Evolutionary conservation across 2,797 vertebrate genomes (phyloP), one percentile per base, ranked within the genome.

Genomic region (Lutjanus argentimaculatus): DNA sequence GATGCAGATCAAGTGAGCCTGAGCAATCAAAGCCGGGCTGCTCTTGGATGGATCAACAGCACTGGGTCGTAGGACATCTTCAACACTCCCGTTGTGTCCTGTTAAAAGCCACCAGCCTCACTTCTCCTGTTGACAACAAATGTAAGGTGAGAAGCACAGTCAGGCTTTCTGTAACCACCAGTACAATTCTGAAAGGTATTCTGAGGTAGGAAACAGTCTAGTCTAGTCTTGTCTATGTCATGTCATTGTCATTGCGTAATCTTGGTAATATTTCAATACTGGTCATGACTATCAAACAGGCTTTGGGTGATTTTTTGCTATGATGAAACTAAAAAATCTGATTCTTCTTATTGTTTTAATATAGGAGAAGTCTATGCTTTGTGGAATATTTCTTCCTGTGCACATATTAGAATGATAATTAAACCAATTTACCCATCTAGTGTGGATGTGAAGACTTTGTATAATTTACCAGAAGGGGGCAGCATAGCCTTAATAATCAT

Each of bases 391-490:
- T 53, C 1, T n/a, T 68, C 11, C 8, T 52, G 25, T 52, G 25
- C 0, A 2, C 0, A 22, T 56, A 49, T 21, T 13, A 65, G 42
- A 4, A 45, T 25, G 2, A 19, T 46, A 1, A 64, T 19, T 43
- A 16, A 45, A 71, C 55, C 45, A 14, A 66, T 30, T 52, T 15
- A 55, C 16, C 10, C n/a, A 43, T 25, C 0, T 1, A 1, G 13
- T 25, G 6, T 59, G 42, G 10, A 57, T 11, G 55, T 36, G 17
- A 55, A 17, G 12, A 51, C 22, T 3, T 51, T 59, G 4, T 7
- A 36, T 30, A 8, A 51, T 49, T 21, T 4, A 70, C 91, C 90
- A 89, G 64, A 17, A 87, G 92, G 64, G 84, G 92, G 88, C 88
- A 70, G 80, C 75, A 66, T 6, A 81, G 56, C 25, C 67, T 70